phyloP scores from a whole-genome alignment of 2,797 vertebrate species.

The Amphiprion clarkii region DNA sequence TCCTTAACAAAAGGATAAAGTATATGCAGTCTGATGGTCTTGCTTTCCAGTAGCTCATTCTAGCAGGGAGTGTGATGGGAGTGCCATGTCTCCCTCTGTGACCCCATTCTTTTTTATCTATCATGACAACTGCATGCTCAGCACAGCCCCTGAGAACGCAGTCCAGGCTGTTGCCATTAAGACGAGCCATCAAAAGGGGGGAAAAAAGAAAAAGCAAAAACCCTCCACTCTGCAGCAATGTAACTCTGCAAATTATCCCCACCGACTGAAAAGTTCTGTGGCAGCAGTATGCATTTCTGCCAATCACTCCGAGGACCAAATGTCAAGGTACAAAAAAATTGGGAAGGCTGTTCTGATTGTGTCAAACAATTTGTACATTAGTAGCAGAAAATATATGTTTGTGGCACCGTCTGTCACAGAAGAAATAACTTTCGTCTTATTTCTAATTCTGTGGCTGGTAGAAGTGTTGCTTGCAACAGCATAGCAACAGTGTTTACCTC shows the following conservation, averaged over 20 bases:
- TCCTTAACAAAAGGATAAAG: conserved; percentile 21
- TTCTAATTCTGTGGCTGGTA: conserved; percentile 22
- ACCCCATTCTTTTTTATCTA: conserved; percentile 79
- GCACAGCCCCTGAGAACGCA: conserved; percentile 71
- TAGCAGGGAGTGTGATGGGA: conserved; percentile 42
- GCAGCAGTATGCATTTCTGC: conserved; percentile 63
- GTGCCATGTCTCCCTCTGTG: conserved; percentile 64
- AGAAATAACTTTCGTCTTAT: conserved; percentile 32
- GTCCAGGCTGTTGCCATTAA: conserved; percentile 67
- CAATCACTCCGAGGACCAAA: conserved; percentile 68
- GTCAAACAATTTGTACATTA: conserved; percentile 67
- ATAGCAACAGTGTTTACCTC: conserved; percentile 15
- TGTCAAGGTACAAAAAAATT: conserved; percentile 48
- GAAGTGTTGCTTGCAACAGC: conserved; percentile 15
- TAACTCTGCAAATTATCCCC: conserved; percentile 59
- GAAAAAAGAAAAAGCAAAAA: conserved; percentile 3
- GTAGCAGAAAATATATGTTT: conserved; percentile 57
- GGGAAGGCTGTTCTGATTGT: conserved; percentile 61
- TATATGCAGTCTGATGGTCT: conserved; percentile 25
- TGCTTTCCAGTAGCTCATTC: conserved; percentile 64
- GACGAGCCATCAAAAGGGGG: conserved; percentile 67
- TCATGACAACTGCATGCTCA: conserved; percentile 81
- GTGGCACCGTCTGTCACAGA: conserved; percentile 36
- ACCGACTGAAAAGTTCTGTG: conserved; percentile 50
- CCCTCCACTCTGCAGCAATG: conserved; percentile 30